Base-by-base conservation (phyloP, 2,888 invertebrate species). In the Romanomermis culicivorax region DNA sequence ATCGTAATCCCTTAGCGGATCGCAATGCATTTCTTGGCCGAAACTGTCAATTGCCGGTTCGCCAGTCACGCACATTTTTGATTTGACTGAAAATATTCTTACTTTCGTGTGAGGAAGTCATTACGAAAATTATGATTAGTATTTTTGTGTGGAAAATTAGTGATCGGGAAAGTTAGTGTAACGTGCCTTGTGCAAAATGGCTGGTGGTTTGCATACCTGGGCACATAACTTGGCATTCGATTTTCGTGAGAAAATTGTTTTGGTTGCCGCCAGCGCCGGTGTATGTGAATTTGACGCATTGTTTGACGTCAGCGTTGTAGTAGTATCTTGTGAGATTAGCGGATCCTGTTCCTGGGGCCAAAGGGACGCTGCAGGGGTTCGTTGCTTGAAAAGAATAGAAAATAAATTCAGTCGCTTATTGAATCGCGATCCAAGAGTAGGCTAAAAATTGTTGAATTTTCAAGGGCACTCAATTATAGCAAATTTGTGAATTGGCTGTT, bases 261-360 rank as follows among this genome's bases (percentile, higher is more conserved):
- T 66, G 66, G 50, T 63, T 63, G 24, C 64, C 64, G 14, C 65
- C 59, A 52, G 62, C 63, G 43, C 67, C 67, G 55, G 66, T 67
- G 62, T 67, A 67, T 58, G 62, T 61, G 63, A 67, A 67, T 20
- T 64, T 60, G n/a, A 65, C 60, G 54, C 67, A 67, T 58, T 62
- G 59, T 42, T 65, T 58, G 29, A 65, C 64, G 57, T 68, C 68
- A 2, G 64, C 60, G 57, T 68, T 67, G 58, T 67, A 67, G 55
- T 67, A 67, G 43, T 43, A 54, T 29, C 57, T 27, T 1, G 57
- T 25, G 7, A 61, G 57, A 20, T 63, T 62, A 20, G 58, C 56
- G 53, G 63, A 64, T 51, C 68, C 68, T 11, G 68, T 68, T 45
- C 68, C 68, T 2, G 68, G 68, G 1, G 68, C 64, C 26, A 68